Percentiles rank a stretch among this genome's conserved stretches.
These are phyloP conservation scores for Orcinus orca DNA, from an alignment of 2,113 vertebrate species.

Conservation along the genomic window DNA sequence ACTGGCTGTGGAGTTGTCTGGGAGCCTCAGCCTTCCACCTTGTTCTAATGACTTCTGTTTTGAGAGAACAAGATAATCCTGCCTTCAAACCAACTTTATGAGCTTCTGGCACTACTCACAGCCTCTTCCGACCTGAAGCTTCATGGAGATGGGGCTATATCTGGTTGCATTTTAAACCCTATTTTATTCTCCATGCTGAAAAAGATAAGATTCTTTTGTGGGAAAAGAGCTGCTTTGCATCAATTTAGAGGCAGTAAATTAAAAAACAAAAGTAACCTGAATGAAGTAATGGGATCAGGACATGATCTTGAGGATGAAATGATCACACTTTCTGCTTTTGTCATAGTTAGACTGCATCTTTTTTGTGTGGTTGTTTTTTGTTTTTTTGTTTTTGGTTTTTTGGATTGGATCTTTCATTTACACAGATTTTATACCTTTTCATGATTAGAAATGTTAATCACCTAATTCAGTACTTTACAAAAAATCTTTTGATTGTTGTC, in stretches of 20 bases:
- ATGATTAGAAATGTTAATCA: conserved; percentile 19
- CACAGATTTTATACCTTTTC: neutral
- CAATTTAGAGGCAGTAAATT: conserved; percentile 61
- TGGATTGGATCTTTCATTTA: conserved; percentile 20
- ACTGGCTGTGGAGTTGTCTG: neutral
- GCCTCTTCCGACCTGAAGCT: neutral
- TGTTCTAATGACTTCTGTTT: conserved; percentile 15
- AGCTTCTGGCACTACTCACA: neutral
- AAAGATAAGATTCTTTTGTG: conserved; percentile 64
- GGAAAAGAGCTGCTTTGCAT: conserved; percentile 73
- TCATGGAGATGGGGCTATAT: neutral
- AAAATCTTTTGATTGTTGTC: conserved; percentile 1
- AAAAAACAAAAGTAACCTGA: conserved; percentile 18
- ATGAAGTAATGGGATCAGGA: conserved; percentile 21
- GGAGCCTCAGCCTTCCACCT: neutral
- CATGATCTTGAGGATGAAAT: neutral
- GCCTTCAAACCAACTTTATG: conserved; percentile 38
- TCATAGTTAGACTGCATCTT: neutral
- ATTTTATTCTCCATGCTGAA: conserved; percentile 54
- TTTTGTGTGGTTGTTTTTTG: neutral
- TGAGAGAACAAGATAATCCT: conserved; percentile 49
- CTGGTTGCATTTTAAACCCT: conserved; percentile 60
- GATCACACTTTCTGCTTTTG: neutral
- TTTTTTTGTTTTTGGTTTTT: neutral
- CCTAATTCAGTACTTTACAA: neutral